Percentiles rank a stretch among this genome's conserved stretches.
Evolutionary conservation across 30 jellyfish, hydroid and myxozoan genomes (phyloP).

Genomic region (Hydra vulgaris): DNA sequence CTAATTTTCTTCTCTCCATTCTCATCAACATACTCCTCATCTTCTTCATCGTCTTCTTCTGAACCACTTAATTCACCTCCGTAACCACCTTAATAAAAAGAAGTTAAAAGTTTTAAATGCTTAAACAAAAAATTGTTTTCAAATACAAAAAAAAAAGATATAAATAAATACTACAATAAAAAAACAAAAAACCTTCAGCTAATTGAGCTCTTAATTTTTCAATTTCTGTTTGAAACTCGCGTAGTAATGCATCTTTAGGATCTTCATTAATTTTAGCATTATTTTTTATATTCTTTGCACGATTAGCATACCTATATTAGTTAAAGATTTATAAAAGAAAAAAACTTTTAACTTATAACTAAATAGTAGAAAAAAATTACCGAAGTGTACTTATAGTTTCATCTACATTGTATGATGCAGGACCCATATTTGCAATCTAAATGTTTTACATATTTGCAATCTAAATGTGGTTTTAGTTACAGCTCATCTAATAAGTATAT

Average conservation of each 20-base stretch:
- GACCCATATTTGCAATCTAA: conserved; percentile 86
- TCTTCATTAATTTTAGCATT: conserved; percentile 89
- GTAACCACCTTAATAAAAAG: conserved; percentile 4
- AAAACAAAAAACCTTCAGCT: conserved; percentile 47
- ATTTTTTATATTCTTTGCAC: conserved; percentile 86
- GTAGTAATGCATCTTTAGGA: conserved; percentile 86
- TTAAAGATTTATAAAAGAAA: not conserved
- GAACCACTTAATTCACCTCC: conserved; percentile 27
- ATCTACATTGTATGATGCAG: conserved; percentile 83
- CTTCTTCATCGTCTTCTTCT: conserved; percentile 40
- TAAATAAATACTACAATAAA: not conserved
- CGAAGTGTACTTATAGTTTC: conserved; percentile 84
- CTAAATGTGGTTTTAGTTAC: no score
- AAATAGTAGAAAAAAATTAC: conserved; percentile 12
- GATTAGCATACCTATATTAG: conserved; percentile 60
- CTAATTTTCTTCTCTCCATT: conserved; percentile 32
- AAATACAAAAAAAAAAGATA: not conserved
- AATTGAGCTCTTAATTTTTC: conserved; percentile 68
- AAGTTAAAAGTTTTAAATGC: no score
- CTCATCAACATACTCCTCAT: conserved; percentile 31
- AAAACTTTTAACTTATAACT: not conserved
- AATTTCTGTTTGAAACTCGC: conserved; percentile 78
- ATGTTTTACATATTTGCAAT: not conserved
- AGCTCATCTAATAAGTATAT: no score
- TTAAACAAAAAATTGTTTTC: not conserved